Evolutionary conservation across 2,113 vertebrate species (phyloP).

Genomic region (Phrynosoma platyrhinos): DNA sequence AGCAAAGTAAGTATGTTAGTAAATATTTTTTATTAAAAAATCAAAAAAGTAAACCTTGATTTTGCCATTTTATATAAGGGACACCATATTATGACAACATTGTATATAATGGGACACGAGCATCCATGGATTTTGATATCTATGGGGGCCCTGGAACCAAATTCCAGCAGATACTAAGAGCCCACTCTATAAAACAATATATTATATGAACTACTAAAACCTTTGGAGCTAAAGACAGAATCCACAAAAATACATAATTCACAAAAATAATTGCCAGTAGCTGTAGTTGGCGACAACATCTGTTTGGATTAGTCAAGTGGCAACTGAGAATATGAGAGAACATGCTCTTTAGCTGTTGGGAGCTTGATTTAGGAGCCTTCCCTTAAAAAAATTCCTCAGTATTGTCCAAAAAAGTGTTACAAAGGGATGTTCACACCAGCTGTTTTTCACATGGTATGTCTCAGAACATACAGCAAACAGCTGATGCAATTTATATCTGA

Average conservation of each 20-base stretch:
- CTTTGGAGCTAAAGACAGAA: background rate
- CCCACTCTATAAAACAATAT: too few species aligned
- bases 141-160: too few species aligned
- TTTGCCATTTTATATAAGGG: too few species aligned
- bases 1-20: too few species aligned
- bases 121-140: too few species aligned
- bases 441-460: conserved; percentile 22
- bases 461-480: conserved; percentile 3
- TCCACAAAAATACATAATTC: background rate
- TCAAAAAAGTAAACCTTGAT: too few species aligned
- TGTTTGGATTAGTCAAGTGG: conserved; percentile 48
- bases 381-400: conserved; percentile 57
- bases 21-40: too few species aligned
- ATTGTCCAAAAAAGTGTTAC: conserved; percentile 42
- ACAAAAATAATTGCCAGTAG: background rate
- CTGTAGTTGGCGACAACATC: conserved; percentile 32
- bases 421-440: background rate
- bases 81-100: too few species aligned
- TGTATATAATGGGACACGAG: too few species aligned
- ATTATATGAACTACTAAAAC: conserved; percentile 22
- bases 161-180: too few species aligned
- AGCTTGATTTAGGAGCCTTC: conserved; percentile 16
- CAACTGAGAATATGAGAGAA: conserved; percentile 34
- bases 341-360: background rate
- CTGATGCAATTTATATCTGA: background rate